phyloP scores from a whole-genome alignment of 2,113 vertebrate species.

The Octodon degus region DNA sequence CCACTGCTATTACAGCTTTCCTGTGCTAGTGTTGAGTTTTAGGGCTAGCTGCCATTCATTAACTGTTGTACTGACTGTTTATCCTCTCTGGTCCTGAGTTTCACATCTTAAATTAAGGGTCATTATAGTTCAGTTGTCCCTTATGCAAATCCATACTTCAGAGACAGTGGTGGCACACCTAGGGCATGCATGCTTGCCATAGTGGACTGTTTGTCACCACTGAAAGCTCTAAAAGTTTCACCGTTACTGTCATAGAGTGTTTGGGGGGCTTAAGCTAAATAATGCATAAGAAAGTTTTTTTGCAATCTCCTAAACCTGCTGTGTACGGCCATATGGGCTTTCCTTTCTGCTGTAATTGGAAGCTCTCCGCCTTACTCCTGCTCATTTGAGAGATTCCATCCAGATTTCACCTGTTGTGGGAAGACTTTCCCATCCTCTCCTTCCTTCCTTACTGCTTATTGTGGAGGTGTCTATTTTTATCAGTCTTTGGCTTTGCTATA shows the following conservation, averaged over 20 bases:
- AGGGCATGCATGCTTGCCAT: neutral
- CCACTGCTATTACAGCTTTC: neutral
- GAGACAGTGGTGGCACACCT: neutral
- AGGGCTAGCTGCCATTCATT: slow-evolving; percentile 40
- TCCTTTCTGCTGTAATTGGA: slow-evolving; percentile 23
- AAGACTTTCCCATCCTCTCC: neutral
- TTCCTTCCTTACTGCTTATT: neutral
- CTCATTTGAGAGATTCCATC: slow-evolving; percentile 21
- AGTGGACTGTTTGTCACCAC: neutral
- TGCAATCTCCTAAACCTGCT: neutral
- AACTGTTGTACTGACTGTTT: slow-evolving; percentile 44
- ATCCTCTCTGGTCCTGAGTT: slow-evolving; percentile 24
- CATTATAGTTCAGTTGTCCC: neutral
- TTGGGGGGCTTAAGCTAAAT: neutral
- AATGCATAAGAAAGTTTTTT: neutral
- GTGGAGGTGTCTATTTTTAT: neutral
- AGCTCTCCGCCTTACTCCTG: neutral
- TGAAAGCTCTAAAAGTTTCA: neutral
- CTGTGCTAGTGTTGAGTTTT: slow-evolving; percentile 42
- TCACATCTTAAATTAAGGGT: slow-evolving; percentile 41
- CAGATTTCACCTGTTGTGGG: neutral
- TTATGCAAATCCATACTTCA: slow-evolving; percentile 38
- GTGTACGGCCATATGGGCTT: neutral
- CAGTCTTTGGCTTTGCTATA: neutral
- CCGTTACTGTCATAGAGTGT: neutral